Conservation (phyloP, 2,797 vertebrate genomes). For the Dicrostonyx torquatus region DNA sequence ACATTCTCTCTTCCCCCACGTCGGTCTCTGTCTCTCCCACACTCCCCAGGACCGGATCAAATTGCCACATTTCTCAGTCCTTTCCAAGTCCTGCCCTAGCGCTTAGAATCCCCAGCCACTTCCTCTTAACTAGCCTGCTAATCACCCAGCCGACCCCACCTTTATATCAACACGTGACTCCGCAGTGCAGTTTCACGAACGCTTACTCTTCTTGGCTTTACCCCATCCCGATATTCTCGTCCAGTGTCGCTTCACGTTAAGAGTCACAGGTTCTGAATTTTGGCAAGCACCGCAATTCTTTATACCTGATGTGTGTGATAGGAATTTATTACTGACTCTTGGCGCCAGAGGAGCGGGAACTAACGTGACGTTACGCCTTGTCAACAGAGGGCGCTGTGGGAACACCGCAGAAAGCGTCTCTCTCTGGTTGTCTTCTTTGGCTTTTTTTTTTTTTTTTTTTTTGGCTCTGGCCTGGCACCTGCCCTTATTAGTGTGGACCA, state of each 20-base stretch:
- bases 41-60: neutral
- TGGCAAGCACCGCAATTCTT: neutral
- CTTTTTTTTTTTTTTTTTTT: neutral
- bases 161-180: too few species aligned
- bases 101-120: neutral
- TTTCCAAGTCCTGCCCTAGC: neutral
- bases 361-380: neutral
- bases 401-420: neutral
- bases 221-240: neutral
- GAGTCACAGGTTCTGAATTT: neutral
- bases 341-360: neutral
- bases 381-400: neutral
- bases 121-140: fast-evolving
- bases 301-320: neutral
- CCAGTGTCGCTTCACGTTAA: neutral
- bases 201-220: neutral
- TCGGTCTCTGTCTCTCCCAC: neutral
- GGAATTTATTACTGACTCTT: neutral
- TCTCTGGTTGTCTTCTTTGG: neutral
- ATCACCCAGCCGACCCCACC: fast-evolving
- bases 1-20: too few species aligned
- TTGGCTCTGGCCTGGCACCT: neutral
- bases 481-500: neutral
- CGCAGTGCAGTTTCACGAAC: neutral
- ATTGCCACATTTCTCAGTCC: neutral